Evolutionary conservation across 2,888 invertebrate genomes (phyloP).

Genomic region (Cephus nigrinus): DNA sequence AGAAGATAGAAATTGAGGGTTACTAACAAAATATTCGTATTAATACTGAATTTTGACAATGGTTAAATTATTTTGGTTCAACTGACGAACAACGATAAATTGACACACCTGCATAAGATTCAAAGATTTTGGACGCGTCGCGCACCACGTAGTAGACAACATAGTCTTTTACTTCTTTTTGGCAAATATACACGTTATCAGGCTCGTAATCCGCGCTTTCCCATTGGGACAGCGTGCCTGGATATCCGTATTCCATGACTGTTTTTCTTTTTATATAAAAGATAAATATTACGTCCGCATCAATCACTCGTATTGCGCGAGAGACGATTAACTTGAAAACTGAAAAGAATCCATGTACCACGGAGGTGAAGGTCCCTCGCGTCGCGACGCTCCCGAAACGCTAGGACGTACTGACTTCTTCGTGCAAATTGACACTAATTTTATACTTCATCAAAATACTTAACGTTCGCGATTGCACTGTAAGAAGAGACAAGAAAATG

Average conservation of each 20-base stretch:
- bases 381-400: neutral
- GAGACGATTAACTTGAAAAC: neutral
- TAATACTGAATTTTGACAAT: neutral
- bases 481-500: neutral
- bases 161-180: constrained; percentile 58
- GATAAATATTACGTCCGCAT: neutral
- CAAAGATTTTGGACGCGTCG: constrained; percentile 33
- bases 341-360: neutral
- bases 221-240: constrained; percentile 33
- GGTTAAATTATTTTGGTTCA: neutral
- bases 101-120: neutral
- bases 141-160: constrained; percentile 61
- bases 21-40: neutral
- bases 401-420: neutral
- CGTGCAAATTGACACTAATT: neutral
- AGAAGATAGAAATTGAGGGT: constrained; percentile 42
- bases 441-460: neutral
- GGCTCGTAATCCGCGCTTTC: constrained; percentile 53
- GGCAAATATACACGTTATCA: constrained; percentile 57
- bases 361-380: neutral
- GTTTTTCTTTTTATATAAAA: neutral
- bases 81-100: neutral
- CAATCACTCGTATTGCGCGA: neutral
- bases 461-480: neutral
- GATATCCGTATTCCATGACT: constrained; percentile 16